Conservation (phyloP, 2,888 invertebrate species). For the Ennomos erosarius region DNA sequence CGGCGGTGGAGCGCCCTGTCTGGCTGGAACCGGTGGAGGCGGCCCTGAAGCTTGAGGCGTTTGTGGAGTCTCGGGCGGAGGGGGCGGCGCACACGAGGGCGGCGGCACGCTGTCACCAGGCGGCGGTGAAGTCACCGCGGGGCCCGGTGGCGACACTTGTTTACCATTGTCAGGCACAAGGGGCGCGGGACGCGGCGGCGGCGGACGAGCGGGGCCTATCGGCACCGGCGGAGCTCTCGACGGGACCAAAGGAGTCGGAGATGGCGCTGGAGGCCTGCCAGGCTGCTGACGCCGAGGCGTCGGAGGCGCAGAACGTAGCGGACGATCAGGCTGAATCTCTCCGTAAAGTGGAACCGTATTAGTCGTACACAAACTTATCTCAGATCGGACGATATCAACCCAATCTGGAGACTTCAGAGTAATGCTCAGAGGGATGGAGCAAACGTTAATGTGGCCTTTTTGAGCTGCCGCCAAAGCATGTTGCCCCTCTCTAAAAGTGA, state of each 20-base stretch:
- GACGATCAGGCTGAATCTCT: conserved; percentile 65
- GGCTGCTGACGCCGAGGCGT: conserved; percentile 82
- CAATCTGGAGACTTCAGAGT: conserved; percentile 94
- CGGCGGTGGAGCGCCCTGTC: conserved; percentile 87
- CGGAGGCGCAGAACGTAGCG: conserved; percentile 75
- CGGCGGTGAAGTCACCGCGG: conserved; percentile 73
- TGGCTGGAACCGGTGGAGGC: conserved; percentile 82
- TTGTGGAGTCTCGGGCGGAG: conserved; percentile 58
- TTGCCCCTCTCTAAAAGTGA: conserved; percentile 96
- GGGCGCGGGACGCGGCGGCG: conserved; percentile 86
- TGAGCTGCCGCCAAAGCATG: conserved; percentile 91
- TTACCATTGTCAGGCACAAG: conserved; percentile 80
- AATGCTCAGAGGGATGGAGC: conserved; percentile 88
- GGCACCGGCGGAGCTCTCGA: conserved; percentile 75
- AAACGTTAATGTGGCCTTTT: conserved; percentile 85
- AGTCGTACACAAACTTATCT: conserved; percentile 93
- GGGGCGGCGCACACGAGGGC: conserved; percentile 87
- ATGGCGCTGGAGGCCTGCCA: conserved; percentile 87
- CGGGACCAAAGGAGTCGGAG: conserved; percentile 78
- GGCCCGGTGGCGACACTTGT: conserved; percentile 48
- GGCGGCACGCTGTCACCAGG: conserved; percentile 85
- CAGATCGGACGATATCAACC: conserved; percentile 92
- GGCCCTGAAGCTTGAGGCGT: conserved; percentile 70
- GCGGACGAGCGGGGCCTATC: conserved; percentile 81
- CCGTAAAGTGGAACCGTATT: conserved; percentile 92